Base-by-base conservation (phyloP, 30 jellyfish, hydroid and myxozoan genomes). In the Phacellophora camtschatica region DNA sequence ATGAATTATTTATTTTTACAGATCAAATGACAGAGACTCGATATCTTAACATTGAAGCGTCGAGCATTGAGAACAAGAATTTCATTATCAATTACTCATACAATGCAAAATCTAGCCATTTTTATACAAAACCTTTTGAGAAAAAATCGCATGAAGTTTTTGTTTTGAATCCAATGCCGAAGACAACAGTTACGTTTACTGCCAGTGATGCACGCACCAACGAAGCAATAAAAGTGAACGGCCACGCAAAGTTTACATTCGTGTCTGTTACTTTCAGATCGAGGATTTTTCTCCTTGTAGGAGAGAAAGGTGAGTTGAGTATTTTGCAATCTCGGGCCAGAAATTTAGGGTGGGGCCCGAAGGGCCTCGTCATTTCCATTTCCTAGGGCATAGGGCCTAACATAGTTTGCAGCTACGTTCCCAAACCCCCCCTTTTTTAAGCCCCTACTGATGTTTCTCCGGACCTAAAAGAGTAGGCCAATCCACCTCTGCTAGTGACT, bases 161-260 rank as follows among this genome's bases (percentile, higher is more conserved):
- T 71, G 66, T 80, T 54, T 6, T 28, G 15, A 80, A 54, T 1
- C 91, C 82, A 15, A 7, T 7, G 19, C 22, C 23, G 25, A 48
- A 53, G 66, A 51, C 79, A 3, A 57, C 33, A 10, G 36, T 80
- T 23, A 43, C 30, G 57, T 80, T 80, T 15, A 49, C 48, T 11
- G 91, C 91, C 46, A 39, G 33, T 41, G 50, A 62, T 23, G 27
- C 80, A 49, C 20, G 59, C 42, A 80, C 91, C 18, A 18, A 41
- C n/a, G 66, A 50, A 23, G 71, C 78, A 5, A 63, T 37, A 24
- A 19, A 22, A 10, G 64, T 80, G 18, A 80, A 80, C 43, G 91
- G 82, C 16, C 3, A 22, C 13, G 48, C 65, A 19, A 24, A 57
- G 0, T 0, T 19, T 50, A 24, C 13, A 10, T 42, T 9, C 35